Conservation (phyloP, 1,140 invertebrate genomes). For the Heterodera carotae region DNA sequence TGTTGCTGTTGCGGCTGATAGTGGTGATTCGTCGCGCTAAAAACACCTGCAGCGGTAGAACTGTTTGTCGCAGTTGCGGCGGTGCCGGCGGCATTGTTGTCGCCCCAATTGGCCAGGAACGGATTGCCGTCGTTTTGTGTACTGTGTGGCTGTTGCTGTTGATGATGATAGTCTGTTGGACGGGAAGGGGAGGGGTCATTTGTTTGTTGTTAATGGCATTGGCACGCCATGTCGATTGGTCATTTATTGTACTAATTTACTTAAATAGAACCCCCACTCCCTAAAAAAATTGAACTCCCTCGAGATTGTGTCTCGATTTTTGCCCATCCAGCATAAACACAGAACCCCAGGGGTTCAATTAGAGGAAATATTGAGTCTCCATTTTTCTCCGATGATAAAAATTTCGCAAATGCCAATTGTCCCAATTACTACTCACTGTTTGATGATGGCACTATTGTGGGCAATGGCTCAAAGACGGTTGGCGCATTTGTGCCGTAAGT, state of each 20-base stretch:
- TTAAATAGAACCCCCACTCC: too few species aligned
- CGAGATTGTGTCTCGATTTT: too few species aligned
- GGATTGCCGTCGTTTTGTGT: neutral
- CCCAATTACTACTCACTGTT: conserved; percentile 1
- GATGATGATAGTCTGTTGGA: neutral
- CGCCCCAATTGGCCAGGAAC: conserved; percentile 1
- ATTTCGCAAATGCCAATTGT: too few species aligned
- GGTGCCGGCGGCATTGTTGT: neutral
- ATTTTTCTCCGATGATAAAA: too few species aligned
- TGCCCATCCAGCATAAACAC: too few species aligned
- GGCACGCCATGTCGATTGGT: too few species aligned
- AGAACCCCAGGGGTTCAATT: too few species aligned
- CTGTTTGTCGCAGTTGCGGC: neutral
- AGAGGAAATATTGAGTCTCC: too few species aligned
- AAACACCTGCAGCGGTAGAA: too few species aligned
- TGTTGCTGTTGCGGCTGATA: too few species aligned
- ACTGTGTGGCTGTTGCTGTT: neutral
- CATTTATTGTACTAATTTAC: too few species aligned
- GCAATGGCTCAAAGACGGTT: conserved; percentile 16
- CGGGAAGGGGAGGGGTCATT: neutral
- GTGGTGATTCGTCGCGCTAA: too few species aligned
- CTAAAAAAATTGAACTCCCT: neutral
- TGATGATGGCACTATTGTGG: neutral
- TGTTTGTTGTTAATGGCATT: conserved; percentile 1
- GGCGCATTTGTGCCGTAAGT: conserved; percentile 20